Evolutionary conservation across 2,888 invertebrate species (phyloP).

Genomic region (Nipponacmea schrenckii): DNA sequence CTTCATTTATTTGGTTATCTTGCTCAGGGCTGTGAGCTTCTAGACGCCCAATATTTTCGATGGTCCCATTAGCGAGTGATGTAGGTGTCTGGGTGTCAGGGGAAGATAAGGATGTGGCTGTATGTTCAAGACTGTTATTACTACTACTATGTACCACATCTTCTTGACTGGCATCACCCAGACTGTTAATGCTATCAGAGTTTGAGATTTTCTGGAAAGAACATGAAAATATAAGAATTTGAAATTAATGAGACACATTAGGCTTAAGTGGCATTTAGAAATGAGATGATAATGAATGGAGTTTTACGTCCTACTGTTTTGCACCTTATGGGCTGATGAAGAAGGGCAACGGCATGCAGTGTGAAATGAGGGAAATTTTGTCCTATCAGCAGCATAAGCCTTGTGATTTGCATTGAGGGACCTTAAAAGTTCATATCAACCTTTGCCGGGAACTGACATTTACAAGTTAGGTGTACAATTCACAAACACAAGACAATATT

Average conservation of each 20-base stretch:
- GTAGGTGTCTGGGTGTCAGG: neutral
- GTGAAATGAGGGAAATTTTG: too few relatives aligned
- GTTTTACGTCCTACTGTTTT: neutral
- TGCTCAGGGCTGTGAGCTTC: neutral
- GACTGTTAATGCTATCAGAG: slow-evolving; percentile 7
- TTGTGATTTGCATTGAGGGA: too few relatives aligned
- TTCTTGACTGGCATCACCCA: neutral
- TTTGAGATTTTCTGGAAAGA: neutral
- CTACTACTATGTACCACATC: neutral
- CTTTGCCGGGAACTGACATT: too few relatives aligned
- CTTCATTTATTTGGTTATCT: neutral
- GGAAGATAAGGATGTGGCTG: neutral
- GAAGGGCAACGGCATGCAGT: neutral
- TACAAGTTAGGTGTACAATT: too few relatives aligned
- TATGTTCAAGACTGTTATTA: slow-evolving; percentile 5
- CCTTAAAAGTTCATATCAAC: too few relatives aligned
- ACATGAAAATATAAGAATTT: neutral
- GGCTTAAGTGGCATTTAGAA: too few relatives aligned
- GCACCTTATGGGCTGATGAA: neutral
- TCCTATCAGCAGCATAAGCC: neutral
- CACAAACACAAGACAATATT: too few relatives aligned
- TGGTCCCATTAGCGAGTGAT: neutral
- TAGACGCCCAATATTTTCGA: slow-evolving; percentile 1
- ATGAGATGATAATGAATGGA: neutral
- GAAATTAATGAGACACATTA: too few relatives aligned